phyloP scores from a whole-genome alignment of 2,797 vertebrate species.

The Rhinoraja longicauda region DNA sequence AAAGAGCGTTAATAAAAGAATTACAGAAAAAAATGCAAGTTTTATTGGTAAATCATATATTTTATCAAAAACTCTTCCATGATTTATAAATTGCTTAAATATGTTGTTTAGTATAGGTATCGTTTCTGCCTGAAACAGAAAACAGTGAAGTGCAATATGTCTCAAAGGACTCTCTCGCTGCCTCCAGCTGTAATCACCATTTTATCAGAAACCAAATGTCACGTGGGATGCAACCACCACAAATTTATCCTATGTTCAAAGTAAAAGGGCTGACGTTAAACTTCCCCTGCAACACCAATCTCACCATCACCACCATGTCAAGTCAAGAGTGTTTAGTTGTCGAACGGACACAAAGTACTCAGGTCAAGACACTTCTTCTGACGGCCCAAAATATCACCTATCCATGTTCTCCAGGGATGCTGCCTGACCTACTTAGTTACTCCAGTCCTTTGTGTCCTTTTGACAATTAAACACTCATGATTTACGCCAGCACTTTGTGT shows the following conservation, averaged over 20 bases:
- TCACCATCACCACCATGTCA: background rate
- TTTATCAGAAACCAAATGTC: background rate
- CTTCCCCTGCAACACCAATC: too few species aligned
- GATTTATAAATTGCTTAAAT: background rate
- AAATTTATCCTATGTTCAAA: background rate
- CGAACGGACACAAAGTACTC: too few species aligned
- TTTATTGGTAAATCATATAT: background rate
- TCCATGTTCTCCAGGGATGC: too few species aligned
- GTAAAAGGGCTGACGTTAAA: background rate
- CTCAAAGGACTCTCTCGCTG: background rate
- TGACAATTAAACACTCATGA: too few species aligned
- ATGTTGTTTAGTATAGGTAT: background rate
- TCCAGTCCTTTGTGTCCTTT: too few species aligned
- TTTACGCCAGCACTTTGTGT: too few species aligned
- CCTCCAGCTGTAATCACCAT: background rate
- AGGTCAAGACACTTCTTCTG: too few species aligned
- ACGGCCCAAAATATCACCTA: too few species aligned
- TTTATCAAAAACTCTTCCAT: background rate
- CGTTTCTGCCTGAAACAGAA: background rate
- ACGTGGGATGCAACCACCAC: background rate
- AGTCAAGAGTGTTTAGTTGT: too few species aligned
- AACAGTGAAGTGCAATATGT: background rate
- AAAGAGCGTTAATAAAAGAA: background rate
- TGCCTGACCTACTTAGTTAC: too few species aligned
- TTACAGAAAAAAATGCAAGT: background rate